Conservation (phyloP, 2,113 vertebrate genomes). For the Rhineura floridana region DNA sequence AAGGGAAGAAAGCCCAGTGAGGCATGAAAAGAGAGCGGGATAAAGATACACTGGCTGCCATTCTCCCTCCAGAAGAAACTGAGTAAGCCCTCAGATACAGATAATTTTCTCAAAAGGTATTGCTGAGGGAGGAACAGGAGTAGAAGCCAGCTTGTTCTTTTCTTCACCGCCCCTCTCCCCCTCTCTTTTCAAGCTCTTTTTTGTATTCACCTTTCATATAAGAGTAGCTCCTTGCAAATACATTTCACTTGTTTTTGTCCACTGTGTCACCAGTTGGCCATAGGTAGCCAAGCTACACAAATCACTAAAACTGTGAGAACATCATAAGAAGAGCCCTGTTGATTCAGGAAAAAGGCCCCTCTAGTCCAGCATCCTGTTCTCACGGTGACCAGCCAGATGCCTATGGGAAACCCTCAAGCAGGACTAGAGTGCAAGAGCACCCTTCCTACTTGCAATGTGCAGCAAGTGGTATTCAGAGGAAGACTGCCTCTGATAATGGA, state of each 20-base stretch:
- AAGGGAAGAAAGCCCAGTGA: conserved; percentile 32
- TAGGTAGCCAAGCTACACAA: background rate
- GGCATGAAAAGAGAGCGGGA: conserved; percentile 69
- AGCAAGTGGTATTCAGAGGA: too few relatives aligned
- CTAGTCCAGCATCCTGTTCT: too few relatives aligned
- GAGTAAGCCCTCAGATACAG: conserved; percentile 35
- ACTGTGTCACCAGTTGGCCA: background rate
- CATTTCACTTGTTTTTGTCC: background rate
- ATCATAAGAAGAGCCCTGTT: too few relatives aligned
- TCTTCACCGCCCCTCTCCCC: background rate
- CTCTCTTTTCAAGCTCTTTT: conserved; percentile 22
- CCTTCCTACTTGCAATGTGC: too few relatives aligned
- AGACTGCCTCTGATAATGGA: background rate
- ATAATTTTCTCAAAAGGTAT: conserved; percentile 51
- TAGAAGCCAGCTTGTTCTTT: background rate
- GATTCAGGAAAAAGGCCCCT: too few relatives aligned
- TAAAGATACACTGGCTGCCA: conserved; percentile 66
- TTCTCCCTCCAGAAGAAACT: conserved; percentile 50
- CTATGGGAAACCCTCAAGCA: too few relatives aligned
- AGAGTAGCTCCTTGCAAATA: background rate
- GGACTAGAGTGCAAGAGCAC: too few relatives aligned
- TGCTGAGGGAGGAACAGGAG: background rate
- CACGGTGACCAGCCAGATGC: too few relatives aligned
- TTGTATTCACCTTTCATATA: conserved; percentile 43
- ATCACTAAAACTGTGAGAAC: too few relatives aligned